Base-by-base conservation (phyloP, 2,888 invertebrate species). In the Hirtodrosophila alboralis region DNA sequence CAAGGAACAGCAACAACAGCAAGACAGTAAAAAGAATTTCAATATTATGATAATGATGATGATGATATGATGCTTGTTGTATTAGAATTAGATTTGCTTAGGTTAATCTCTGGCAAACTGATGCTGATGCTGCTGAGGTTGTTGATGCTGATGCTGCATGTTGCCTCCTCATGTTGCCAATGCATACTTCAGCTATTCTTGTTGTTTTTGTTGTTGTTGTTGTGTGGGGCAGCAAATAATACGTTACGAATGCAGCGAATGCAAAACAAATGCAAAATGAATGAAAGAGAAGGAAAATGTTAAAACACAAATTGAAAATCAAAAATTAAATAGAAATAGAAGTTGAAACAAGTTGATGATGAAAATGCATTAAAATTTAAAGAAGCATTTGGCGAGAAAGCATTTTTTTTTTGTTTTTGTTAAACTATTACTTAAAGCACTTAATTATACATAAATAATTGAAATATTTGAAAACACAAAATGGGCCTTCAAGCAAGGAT, bases 211-310 rank as follows among this genome's bases (percentile, higher is more conserved):
- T 21, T 27, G 28, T 23, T 41, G 41, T 36, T 27, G 38, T 2
- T 54, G 18, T 36, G 30, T 51, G 38, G 54, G 44, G 68, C 69
- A 69, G 68, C 69, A 69, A 69, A 69, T 69, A 31, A 69, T 69
- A 68, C 69, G 52, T 59, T 69, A 70, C 70, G 65, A 70, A 70
- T 70, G 70, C 70, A 60, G 60, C 71, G 70, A 65, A 59, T 60
- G 69, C 70, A 70, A 69, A 59, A 70, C 70, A 70, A 69, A n/a
- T n/a, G n/a, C n/a, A 69, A 51, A 70, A 57, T 23, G 2, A 23
- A 60, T 64, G 70, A 70, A 70, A 64, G 70, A 70, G 60, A 63
- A 64, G 70, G 65, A 56, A 63, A 60, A 63, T 69, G 45, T 47
- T 28, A 41, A 66, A 36, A 36, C 27, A 43, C 34, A 49, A 52